These are phyloP conservation scores for Cherax quadricarinatus DNA, from an alignment of 1,140 invertebrate species.

Conservation along the genomic window DNA sequence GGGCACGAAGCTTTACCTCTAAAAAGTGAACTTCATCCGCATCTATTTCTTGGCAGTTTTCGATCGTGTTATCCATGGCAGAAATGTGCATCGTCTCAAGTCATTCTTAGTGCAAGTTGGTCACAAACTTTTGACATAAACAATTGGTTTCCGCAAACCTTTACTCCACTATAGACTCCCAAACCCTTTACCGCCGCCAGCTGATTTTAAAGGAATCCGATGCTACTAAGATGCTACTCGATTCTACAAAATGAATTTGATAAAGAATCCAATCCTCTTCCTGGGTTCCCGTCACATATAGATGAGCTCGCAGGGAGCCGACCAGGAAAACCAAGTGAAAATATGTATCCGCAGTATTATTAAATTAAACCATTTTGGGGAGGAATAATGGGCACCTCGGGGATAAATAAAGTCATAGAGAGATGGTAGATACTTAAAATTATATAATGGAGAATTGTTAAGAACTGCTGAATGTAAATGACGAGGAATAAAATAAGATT, in stretches of 20 bases:
- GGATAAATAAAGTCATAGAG: too few relatives aligned
- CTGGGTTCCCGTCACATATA: too few relatives aligned
- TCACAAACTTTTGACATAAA: slow-evolving; percentile 36
- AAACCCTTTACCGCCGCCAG: slow-evolving; percentile 6
- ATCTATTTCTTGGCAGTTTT: slow-evolving; percentile 52
- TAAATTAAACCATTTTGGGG: too few relatives aligned
- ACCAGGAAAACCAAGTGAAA: too few relatives aligned
- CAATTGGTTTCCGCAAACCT: slow-evolving; percentile 32
- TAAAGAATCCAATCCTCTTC: too few relatives aligned
- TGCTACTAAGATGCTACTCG: not conserved
- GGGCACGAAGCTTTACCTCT: slow-evolving; percentile 6
- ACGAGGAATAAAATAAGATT: too few relatives aligned
- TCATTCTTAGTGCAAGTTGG: slow-evolving; percentile 17
- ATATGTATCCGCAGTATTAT: too few relatives aligned
- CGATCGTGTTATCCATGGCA: slow-evolving; percentile 35
- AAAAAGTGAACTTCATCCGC: slow-evolving; percentile 32
- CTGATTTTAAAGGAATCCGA: not conserved
- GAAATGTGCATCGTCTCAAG: slow-evolving; percentile 33
- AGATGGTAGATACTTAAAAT: too few relatives aligned
- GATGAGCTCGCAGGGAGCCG: too few relatives aligned
- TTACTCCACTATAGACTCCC: not conserved
- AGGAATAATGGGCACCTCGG: too few relatives aligned
- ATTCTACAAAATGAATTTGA: not conserved
- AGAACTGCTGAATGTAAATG: too few relatives aligned
- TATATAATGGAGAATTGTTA: too few relatives aligned